phyloP scores from a whole-genome alignment of 1,140 invertebrate species.

The Spodoptera frugiperda region DNA sequence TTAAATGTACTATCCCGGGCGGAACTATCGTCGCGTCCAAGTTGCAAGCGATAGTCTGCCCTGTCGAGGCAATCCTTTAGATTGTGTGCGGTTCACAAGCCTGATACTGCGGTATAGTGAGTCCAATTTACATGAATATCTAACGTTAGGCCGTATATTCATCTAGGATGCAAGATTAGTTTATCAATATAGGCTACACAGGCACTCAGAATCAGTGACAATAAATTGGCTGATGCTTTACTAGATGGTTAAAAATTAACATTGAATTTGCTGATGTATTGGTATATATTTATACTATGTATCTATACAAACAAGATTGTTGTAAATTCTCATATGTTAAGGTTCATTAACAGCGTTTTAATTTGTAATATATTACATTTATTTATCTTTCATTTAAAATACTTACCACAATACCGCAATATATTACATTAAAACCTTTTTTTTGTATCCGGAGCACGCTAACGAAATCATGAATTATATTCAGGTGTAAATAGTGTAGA shows the following conservation, averaged over 20 bases:
- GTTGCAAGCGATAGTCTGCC: constrained; percentile 3
- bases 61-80: neutral
- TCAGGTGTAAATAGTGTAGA: constrained; percentile 81
- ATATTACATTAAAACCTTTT: constrained; percentile 22
- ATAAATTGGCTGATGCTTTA: constrained; percentile 26
- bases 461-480: constrained; percentile 74
- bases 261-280: neutral
- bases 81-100: constrained; percentile 19
- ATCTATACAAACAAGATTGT: no score
- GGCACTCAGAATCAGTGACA: constrained; percentile 20
- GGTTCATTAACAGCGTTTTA: no score
- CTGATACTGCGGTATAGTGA: neutral
- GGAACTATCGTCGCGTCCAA: constrained; percentile 4
- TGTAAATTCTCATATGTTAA: no score
- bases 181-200: constrained; percentile 29
- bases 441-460: constrained; percentile 11
- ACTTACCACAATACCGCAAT: neutral
- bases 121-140: constrained; percentile 34
- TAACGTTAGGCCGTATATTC: constrained; percentile 14
- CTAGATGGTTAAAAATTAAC: neutral
- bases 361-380: no score
- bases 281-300: no score
- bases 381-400: no score
- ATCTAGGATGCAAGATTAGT: constrained; percentile 15
- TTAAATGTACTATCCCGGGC: constrained; percentile 14